A percentile compares a stretch with the other conserved stretches of the same genome.
These are phyloP conservation scores for Trichogramma dendrolimi DNA, from an alignment of 2,888 invertebrate genomes.

Conservation along the genomic window DNA sequence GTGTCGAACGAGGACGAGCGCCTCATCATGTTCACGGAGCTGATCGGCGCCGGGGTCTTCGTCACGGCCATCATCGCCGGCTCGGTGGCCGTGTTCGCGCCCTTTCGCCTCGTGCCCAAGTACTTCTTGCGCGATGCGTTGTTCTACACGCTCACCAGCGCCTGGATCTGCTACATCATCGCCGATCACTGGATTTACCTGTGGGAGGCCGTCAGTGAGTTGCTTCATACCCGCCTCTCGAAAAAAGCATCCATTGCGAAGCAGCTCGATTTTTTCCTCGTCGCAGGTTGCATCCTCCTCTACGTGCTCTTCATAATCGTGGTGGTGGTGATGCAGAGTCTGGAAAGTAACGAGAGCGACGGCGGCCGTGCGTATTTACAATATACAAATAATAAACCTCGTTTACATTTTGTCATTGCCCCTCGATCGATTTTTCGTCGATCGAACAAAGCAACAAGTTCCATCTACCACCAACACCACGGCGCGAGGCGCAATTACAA, in stretches of 20 bases:
- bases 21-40: conserved; percentile 50
- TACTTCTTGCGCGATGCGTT: conserved; percentile 42
- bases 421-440: too few relatives aligned
- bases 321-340: conserved; percentile 50
- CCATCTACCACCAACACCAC: too few relatives aligned
- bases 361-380: too few relatives aligned
- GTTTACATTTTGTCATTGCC: too few relatives aligned
- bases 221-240: background rate
- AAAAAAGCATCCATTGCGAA: background rate
- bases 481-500: too few relatives aligned
- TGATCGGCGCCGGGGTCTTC: conserved; percentile 61
- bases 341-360: background rate
- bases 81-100: conserved; percentile 55
- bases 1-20: conserved; percentile 53
- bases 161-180: conserved; percentile 54
- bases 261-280: conserved; percentile 15
- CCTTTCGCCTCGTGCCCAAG: conserved; percentile 51
- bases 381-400: too few relatives aligned
- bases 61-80: conserved; percentile 61
- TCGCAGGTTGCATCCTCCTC: conserved; percentile 50
- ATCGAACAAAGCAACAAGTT: too few relatives aligned
- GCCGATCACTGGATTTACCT: conserved; percentile 51
- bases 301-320: conserved; percentile 54
- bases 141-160: conserved; percentile 50
- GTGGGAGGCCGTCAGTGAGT: conserved; percentile 54